Evolutionary conservation across 2,113 vertebrate species (phyloP).

Genomic region (Halichoerus grypus): DNA sequence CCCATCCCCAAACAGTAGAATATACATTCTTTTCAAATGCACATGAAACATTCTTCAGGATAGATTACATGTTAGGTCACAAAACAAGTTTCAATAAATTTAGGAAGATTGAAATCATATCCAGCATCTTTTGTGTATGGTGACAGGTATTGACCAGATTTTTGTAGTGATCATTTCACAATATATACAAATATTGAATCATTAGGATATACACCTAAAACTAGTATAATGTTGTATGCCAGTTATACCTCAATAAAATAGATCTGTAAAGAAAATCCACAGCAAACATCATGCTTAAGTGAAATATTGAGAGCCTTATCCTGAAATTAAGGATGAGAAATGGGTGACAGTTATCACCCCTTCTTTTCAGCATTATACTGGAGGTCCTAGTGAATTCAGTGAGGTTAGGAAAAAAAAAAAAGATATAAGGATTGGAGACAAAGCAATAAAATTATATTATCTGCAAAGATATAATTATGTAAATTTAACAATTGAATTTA

Average conservation of each 20-base stretch:
- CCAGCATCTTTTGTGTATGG: not conserved
- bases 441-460: not conserved
- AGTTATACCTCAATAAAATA: not conserved
- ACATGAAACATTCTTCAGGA: not conserved
- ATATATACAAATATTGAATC: not conserved
- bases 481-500: slow-evolving; percentile 20
- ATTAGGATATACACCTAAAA: not conserved
- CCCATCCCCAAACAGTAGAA: not conserved
- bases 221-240: not conserved
- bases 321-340: not conserved
- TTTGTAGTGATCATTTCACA: not conserved
- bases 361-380: not conserved
- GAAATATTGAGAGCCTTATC: not conserved
- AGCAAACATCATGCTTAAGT: not conserved
- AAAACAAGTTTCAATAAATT: not conserved
- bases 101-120: not conserved
- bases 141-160: not conserved
- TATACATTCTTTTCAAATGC: not conserved
- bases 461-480: not conserved
- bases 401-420: too few relatives aligned
- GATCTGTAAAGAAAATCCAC: not conserved
- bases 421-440: not conserved
- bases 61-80: not conserved
- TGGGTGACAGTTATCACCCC: not conserved
- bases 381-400: not conserved